phyloP scores from a whole-genome alignment of 2,797 vertebrate species.

The Sebastes nivosus region DNA sequence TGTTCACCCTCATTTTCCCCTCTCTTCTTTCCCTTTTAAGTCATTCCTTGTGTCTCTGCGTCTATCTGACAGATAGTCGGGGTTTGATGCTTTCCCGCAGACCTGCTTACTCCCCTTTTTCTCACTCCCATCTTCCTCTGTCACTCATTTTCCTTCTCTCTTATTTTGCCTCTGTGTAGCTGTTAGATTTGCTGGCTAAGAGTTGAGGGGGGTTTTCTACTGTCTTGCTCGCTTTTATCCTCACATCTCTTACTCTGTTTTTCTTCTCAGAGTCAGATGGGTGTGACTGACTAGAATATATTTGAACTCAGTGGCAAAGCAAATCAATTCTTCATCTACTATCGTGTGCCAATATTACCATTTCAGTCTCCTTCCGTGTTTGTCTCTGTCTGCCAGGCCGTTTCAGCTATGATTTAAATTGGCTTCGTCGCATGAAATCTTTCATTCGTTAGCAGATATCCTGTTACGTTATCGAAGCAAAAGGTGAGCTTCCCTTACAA shows the following conservation, averaged over 20 bases:
- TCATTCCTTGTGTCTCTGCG: background rate
- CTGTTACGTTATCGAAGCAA: slow-evolving; percentile 15
- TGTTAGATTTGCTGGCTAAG: background rate
- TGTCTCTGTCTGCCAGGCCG: background rate
- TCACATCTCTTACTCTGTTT: background rate
- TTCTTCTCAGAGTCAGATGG: background rate
- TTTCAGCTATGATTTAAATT: slow-evolving; percentile 13
- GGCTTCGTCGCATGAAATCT: background rate
- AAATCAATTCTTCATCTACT: slow-evolving; percentile 23
- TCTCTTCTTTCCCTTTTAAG: slow-evolving; percentile 30
- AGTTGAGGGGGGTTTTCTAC: background rate
- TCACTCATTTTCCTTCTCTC: slow-evolving; percentile 21
- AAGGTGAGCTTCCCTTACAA: slow-evolving; percentile 10
- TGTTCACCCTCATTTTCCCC: slow-evolving; percentile 25
- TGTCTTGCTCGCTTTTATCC: slow-evolving; percentile 14
- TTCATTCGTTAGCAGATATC: background rate
- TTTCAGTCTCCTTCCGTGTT: background rate
- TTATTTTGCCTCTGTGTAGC: slow-evolving; percentile 1
- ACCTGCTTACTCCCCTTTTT: slow-evolving; percentile 30
- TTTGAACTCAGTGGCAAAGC: slow-evolving; percentile 24
- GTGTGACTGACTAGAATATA: slow-evolving; percentile 17
- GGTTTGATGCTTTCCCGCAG: slow-evolving; percentile 30
- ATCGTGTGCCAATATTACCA: slow-evolving; percentile 7
- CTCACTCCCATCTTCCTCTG: slow-evolving; percentile 16
- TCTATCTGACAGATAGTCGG: slow-evolving; percentile 9